Percentiles rank a stretch among this genome's conserved stretches.
Evolutionary conservation across 2,888 invertebrate genomes (phyloP).

Genomic region (Camponotus fellah): DNA sequence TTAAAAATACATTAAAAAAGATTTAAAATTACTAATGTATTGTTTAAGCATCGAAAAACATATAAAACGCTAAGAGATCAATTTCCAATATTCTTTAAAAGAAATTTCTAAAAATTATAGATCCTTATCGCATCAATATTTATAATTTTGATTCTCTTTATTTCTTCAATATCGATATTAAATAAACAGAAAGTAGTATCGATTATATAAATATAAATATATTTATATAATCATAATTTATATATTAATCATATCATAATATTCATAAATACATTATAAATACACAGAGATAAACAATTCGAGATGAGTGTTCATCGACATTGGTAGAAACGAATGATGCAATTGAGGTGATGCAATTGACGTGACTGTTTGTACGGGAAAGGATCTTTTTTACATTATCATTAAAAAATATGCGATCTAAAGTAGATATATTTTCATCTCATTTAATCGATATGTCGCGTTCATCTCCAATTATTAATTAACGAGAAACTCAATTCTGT

Average conservation of each 20-base stretch:
- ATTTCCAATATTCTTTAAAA: too few relatives aligned
- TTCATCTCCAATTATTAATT: constrained; percentile 42
- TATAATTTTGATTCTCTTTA: background rate
- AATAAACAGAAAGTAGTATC: background rate
- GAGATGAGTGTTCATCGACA: constrained; percentile 2
- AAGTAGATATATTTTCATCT: background rate
- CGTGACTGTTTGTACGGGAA: background rate
- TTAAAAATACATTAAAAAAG: too few relatives aligned
- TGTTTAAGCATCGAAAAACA: too few relatives aligned
- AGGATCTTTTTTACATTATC: background rate
- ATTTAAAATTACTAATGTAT: too few relatives aligned
- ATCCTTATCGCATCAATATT: background rate
- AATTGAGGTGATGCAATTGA: constrained; percentile 23
- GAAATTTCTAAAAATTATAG: too few relatives aligned
- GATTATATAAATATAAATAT: too few relatives aligned
- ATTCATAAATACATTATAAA: too few relatives aligned
- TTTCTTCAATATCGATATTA: background rate
- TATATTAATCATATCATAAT: too few relatives aligned
- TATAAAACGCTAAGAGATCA: too few relatives aligned
- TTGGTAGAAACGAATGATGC: background rate
- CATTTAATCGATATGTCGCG: constrained; percentile 14
- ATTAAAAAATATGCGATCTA: background rate
- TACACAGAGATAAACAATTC: background rate
- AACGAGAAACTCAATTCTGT: background rate
- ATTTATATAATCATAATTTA: too few relatives aligned